These are phyloP conservation scores for Diadophis punctatus DNA, from an alignment of 2,113 vertebrate species.

Conservation along the genomic window DNA sequence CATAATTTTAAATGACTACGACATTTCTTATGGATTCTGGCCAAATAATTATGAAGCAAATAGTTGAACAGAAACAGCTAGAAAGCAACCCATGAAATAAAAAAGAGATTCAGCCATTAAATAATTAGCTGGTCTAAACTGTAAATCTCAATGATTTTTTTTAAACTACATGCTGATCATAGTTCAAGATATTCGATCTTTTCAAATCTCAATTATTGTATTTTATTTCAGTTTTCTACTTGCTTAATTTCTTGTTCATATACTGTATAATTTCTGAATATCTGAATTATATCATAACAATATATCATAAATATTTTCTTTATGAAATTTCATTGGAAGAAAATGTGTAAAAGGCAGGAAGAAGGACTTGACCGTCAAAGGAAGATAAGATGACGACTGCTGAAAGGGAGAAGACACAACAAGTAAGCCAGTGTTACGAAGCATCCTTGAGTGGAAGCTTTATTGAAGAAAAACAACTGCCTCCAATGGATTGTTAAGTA, in stretches of 20 bases:
- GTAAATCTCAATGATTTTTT: not conserved
- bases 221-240: not conserved
- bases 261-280: not conserved
- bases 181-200: conserved; percentile 20
- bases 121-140: conserved; percentile 31
- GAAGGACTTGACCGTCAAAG: not conserved
- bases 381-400: not conserved
- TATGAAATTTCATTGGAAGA: not conserved
- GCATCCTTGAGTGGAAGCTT: not conserved
- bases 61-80: rapidly evolving
- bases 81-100: not conserved
- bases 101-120: conserved; percentile 72
- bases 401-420: not conserved
- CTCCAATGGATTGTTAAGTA: not conserved
- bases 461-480: not conserved
- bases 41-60: rapidly evolving
- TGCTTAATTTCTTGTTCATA: not conserved
- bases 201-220: not conserved
- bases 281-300: not conserved
- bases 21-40: conserved; percentile 62
- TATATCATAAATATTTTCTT: not conserved
- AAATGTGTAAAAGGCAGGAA: not conserved
- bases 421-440: not conserved
- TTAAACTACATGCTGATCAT: not conserved
- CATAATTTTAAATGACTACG: not conserved